These are phyloP conservation scores for Forbesichthys papilliferus DNA, from an alignment of 2,113 vertebrate genomes.

Conservation along the genomic window DNA sequence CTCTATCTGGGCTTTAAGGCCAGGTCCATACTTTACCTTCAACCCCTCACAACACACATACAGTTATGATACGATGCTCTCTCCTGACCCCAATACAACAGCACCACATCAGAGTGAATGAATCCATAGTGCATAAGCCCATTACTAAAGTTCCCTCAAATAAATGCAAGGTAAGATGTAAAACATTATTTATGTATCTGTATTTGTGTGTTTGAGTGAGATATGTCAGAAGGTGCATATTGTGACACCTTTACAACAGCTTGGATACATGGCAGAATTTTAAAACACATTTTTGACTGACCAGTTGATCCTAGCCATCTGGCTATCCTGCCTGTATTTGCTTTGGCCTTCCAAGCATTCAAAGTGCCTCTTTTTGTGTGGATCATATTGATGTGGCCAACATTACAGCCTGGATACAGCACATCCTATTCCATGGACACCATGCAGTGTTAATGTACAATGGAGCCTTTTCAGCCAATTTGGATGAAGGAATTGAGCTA, in stretches of 20 bases:
- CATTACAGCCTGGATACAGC: background rate
- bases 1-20: constrained; percentile 13
- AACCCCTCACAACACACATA: constrained; percentile 9
- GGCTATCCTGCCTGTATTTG: too few relatives aligned
- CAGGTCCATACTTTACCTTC: constrained; percentile 43
- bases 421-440: constrained; percentile 13
- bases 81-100: constrained; percentile 67
- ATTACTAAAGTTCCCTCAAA: constrained; percentile 42
- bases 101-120: constrained; percentile 55
- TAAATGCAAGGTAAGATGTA: constrained; percentile 47
- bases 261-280: too few relatives aligned
- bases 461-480: constrained; percentile 46
- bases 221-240: too few relatives aligned
- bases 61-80: constrained; percentile 21
- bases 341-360: too few relatives aligned
- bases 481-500: constrained; percentile 43
- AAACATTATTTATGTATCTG: constrained; percentile 2
- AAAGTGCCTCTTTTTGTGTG: too few relatives aligned
- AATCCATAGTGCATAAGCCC: constrained; percentile 29
- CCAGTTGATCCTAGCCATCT: too few relatives aligned
- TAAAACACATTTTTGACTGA: too few relatives aligned
- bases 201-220: constrained; percentile 9
- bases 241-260: too few relatives aligned
- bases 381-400: too few relatives aligned
- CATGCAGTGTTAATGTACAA: constrained; percentile 14